Conservation (phyloP, 2,888 invertebrate species). For the Nymphalis urticae region DNA sequence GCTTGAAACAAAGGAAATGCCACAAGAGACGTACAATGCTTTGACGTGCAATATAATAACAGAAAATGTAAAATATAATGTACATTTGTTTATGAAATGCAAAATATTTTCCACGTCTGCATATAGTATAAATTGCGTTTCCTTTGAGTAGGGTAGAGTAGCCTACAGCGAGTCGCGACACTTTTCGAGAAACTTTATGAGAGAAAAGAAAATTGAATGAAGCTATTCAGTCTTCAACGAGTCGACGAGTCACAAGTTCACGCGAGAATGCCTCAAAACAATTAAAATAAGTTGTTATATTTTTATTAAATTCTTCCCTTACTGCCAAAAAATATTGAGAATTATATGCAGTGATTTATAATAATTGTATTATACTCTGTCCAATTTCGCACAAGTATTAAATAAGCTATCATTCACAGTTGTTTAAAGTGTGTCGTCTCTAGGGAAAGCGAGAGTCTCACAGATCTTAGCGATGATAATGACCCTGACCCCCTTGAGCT, state of each 20-base stretch:
- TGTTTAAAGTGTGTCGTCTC: too few relatives aligned
- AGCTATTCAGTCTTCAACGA: background rate
- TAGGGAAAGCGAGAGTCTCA: too few relatives aligned
- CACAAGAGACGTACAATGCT: background rate
- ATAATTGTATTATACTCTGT: too few relatives aligned
- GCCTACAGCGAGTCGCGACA: background rate
- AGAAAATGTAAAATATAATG: slow-evolving; percentile 10
- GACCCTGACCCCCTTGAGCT: too few relatives aligned
- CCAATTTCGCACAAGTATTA: too few relatives aligned
- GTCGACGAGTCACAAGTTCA: background rate
- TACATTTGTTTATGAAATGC: slow-evolving; percentile 10
- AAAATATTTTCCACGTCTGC: slow-evolving; percentile 7
- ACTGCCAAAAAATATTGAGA: too few relatives aligned
- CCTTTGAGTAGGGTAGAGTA: slow-evolving; percentile 5
- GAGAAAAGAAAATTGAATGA: background rate
- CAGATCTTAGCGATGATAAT: too few relatives aligned
- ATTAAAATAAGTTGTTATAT: too few relatives aligned
- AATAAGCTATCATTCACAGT: too few relatives aligned
- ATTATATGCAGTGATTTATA: too few relatives aligned
- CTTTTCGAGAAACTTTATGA: background rate
- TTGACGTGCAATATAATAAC: slow-evolving; percentile 3
- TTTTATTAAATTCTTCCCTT: too few relatives aligned
- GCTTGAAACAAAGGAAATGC: slow-evolving; percentile 3
- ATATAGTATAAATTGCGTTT: slow-evolving; percentile 5
- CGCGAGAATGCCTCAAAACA: too few relatives aligned